Percentiles rank a stretch among this genome's conserved stretches.
phyloP scores from a whole-genome alignment of 2,888 invertebrate species.

The Nomada goodeniana region DNA sequence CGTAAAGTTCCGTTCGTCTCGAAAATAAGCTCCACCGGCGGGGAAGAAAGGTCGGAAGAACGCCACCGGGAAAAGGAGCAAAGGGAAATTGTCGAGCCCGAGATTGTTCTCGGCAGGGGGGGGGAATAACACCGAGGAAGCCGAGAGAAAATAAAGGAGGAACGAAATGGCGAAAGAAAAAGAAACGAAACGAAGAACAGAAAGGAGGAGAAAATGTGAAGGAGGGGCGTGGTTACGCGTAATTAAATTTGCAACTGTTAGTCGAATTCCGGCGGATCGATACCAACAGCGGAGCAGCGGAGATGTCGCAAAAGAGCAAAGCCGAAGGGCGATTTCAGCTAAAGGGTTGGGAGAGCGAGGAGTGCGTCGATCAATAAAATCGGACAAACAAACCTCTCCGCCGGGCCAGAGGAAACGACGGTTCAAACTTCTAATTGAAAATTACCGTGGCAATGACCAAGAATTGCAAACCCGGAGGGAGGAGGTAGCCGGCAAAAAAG shows the following conservation, averaged over 20 bases:
- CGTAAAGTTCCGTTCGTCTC: conserved; percentile 46
- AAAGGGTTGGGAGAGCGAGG: conserved; percentile 26
- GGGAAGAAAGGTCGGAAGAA: conserved; percentile 5
- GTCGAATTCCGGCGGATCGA: conserved; percentile 75
- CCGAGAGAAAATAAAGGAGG: neutral
- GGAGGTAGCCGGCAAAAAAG: conserved; percentile 14
- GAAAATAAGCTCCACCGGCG: conserved; percentile 38
- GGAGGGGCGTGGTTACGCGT: conserved; percentile 59
- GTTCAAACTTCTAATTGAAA: conserved; percentile 70
- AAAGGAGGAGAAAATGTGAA: conserved; percentile 30
- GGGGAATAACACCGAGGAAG: conserved; percentile 3
- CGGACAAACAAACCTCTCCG: conserved; percentile 56
- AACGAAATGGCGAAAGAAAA: neutral
- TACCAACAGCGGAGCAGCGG: conserved; percentile 45
- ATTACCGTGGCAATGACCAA: conserved; percentile 72
- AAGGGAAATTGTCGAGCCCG: conserved; percentile 6
- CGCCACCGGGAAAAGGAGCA: neutral
- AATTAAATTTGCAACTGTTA: conserved; percentile 78
- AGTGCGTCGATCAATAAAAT: conserved; percentile 65
- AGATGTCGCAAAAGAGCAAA: conserved; percentile 23
- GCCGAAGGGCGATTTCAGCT: conserved; percentile 9
- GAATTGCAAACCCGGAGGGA: conserved; percentile 29
- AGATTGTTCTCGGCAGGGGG: conserved; percentile 16
- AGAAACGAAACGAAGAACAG: neutral
- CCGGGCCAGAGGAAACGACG: conserved; percentile 64